These are phyloP conservation scores for Apamea crenata DNA, from an alignment of 2,888 invertebrate species.

Conservation along the genomic window DNA sequence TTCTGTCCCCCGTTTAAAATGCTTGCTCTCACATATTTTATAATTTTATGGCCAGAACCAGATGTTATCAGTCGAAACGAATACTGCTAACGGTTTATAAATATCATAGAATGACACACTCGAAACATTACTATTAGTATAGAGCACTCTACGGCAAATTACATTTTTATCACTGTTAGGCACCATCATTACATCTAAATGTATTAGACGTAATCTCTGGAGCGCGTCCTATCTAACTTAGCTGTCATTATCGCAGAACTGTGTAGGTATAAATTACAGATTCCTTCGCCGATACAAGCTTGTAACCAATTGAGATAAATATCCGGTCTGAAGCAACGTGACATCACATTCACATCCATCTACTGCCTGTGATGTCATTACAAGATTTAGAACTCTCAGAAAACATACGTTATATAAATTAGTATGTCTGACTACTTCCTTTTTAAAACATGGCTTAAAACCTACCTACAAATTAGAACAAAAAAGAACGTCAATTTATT, in stretches of 20 bases:
- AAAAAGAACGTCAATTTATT: background rate
- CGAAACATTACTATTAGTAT: background rate
- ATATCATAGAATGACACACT: constrained; percentile 3
- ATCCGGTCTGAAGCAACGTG: constrained; percentile 73
- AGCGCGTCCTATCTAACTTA: constrained; percentile 43
- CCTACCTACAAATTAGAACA: background rate
- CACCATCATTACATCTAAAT: constrained; percentile 22
- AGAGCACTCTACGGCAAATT: constrained; percentile 13
- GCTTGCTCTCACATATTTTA: constrained; percentile 19
- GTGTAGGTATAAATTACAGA: constrained; percentile 62
- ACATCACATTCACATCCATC: constrained; percentile 77
- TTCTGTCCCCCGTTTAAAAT: constrained; percentile 27
- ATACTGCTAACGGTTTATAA: constrained; percentile 32
- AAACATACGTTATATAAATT: constrained; percentile 33
- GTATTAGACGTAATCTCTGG: constrained; percentile 33
- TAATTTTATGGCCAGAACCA: constrained; percentile 21
- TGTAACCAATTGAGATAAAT: constrained; percentile 79
- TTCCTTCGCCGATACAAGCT: constrained; percentile 63
- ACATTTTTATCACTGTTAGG: constrained; percentile 16
- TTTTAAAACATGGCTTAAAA: constrained; percentile 9
- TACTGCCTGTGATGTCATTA: constrained; percentile 74
- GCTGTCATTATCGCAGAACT: constrained; percentile 42
- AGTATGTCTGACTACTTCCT: background rate
- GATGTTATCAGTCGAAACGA: constrained; percentile 38
- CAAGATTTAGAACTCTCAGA: constrained; percentile 50